Evolutionary conservation across 1,140 invertebrate genomes (phyloP).

Genomic region (Apis mellifera): DNA sequence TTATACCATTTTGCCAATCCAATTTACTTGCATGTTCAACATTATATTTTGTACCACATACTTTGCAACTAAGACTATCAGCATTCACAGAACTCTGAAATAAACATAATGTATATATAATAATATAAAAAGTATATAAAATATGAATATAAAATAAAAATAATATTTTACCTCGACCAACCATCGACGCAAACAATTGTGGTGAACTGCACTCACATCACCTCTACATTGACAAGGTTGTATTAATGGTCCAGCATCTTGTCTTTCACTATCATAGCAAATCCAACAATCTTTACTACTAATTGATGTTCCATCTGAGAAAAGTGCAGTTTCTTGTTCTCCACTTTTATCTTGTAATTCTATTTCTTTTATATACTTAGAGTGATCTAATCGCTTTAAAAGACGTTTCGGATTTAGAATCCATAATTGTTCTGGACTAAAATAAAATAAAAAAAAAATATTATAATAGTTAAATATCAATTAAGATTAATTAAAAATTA

Average conservation of each 20-base stretch:
- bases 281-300: constrained; percentile 93
- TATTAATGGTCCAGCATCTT: constrained; percentile 90
- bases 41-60: constrained; percentile 89
- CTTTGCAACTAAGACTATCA: constrained; percentile 89
- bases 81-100: constrained; percentile 85
- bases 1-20: constrained; percentile 91
- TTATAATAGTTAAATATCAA: neutral
- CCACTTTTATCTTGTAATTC: constrained; percentile 80
- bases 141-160: neutral
- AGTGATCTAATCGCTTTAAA: constrained; percentile 84
- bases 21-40: constrained; percentile 87
- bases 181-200: constrained; percentile 95
- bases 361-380: constrained; percentile 80
- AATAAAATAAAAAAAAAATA: constrained; percentile 12
- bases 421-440: constrained; percentile 95
- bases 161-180: constrained; percentile 85
- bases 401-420: constrained; percentile 95
- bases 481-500: neutral
- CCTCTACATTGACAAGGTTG: constrained; percentile 95
- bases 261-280: constrained; percentile 92
- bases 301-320: constrained; percentile 70
- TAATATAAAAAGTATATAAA: constrained; percentile 3
- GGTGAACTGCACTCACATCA: constrained; percentile 94
- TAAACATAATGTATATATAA: constrained; percentile 28
- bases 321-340: constrained; percentile 63